phyloP scores from a whole-genome alignment of 92 coral and sea anemone genomes.

The Zoanthus solanderi region DNA sequence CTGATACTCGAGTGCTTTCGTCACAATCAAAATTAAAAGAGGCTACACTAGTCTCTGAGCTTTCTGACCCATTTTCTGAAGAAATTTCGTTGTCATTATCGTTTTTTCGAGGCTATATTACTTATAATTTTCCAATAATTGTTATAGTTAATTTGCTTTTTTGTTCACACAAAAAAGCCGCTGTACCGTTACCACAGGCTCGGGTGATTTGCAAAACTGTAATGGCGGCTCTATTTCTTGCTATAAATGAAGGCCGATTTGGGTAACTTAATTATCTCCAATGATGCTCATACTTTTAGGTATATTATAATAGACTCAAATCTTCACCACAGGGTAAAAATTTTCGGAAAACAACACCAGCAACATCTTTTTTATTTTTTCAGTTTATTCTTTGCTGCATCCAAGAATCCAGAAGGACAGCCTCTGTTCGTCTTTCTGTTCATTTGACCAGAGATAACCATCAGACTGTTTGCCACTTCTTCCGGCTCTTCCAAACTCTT shows the following conservation, averaged over 20 bases:
- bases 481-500: slow-evolving; percentile 74
- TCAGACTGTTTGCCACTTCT: slow-evolving; percentile 56
- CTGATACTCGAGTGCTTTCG: slow-evolving; percentile 14
- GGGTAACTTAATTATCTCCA: background rate
- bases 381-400: slow-evolving; percentile 15
- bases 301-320: background rate
- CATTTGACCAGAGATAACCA: slow-evolving; percentile 53
- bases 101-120: background rate
- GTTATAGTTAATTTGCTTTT: background rate
- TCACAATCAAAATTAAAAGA: background rate
- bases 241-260: slow-evolving; percentile 4
- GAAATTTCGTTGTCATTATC: background rate
- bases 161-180: background rate
- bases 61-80: background rate
- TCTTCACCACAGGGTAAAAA: background rate
- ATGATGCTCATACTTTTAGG: background rate
- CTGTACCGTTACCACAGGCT: background rate
- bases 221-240: background rate
- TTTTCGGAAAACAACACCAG: too few species aligned
- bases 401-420: slow-evolving; percentile 53
- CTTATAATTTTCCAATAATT: background rate
- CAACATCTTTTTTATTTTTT: background rate
- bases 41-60: background rate
- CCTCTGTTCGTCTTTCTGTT: slow-evolving; percentile 68
- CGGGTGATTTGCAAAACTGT: slow-evolving; percentile 15